Base-by-base conservation (phyloP, 2,888 invertebrate species). In the Cephus rjabovi region DNA sequence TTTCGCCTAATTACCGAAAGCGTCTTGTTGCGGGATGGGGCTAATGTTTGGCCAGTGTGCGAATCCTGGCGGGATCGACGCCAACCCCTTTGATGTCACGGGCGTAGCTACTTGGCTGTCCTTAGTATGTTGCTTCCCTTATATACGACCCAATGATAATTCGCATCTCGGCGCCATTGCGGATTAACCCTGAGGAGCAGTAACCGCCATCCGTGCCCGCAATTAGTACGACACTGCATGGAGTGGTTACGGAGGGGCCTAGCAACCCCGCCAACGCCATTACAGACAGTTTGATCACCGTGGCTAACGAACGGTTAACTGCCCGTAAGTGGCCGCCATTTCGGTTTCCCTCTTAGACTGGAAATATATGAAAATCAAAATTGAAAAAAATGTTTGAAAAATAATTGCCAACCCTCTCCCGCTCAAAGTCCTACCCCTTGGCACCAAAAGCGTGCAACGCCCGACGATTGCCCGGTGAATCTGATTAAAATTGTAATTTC, bases 211-310 rank as follows among this genome's bases (percentile, higher is more conserved):
- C 90, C 90, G 90, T 84, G 90, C 86, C 87, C 88, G 90, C 89
- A 90, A 90, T 90, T 90, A 90, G 90, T 89, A 87, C 88, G 89
- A 87, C 88, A 89, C 89, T 89, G 89, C 88, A 89, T 89, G 88
- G 87, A 90, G 88, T 88, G 88, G 82, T 87, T 87, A 85, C 84
- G 82, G 81, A 86, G 87, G 89, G 86, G 85, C 80, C 79, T 68
- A 80, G 76, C 75, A 78, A 79, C 81, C 84, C 82, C 79, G 77
- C 77, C 77, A 81, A 78, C 77, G 81, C 85, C 86, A 84, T 87
- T 87, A 85, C 83, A 79, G 84, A 82, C 83, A 84, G 85, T 88
- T 88, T 89, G 82, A 89, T 89, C 86, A 83, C 84, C 86, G 83
- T 79, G 84, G 81, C 83, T 87, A 88, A 89, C 87, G 85, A 88